Base-by-base conservation (phyloP, 2,888 invertebrate species). In the Leptinotarsa rubiginosa region DNA sequence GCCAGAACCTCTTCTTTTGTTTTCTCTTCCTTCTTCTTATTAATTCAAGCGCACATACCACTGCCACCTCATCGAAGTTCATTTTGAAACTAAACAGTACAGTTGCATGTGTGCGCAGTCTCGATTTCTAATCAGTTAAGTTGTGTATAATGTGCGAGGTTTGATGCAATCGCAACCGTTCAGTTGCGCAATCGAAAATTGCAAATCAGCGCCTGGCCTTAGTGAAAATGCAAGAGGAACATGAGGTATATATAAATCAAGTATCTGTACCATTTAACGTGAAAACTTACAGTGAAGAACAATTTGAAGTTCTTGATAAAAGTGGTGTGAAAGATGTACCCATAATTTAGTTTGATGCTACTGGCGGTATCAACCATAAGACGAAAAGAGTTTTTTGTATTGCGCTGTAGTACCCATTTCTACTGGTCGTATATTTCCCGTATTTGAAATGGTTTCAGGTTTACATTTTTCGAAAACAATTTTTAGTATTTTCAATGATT, bases 401-500 rank as follows among this genome's bases (percentile, higher is more conserved):
- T 22, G n/a, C n/a, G n/a, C n/a, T n/a, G 22, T 49, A 49, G 2
- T 49, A 15, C 49, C 49, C 1, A 49, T 49, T 49, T 49, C 49
- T 7, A 49, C 13, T 15, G 49, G 49, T 5, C 1, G 49, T 49
- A 49, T 49, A 49, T 49, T 49, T 49, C 49, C 49, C 49, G 3
- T 47, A 47, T 47, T 47, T 15, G 47, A 62, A 22, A 62, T 62
- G 47, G 18, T 64, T 31, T 47, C 52, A 18, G 31, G 47, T 12
- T 12, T 49, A 7, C 31, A 64, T 64, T 22, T n/a, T 31, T n/a
- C 64, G 3, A 64, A 64, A 1, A 52, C 31, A 13, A 52, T 67
- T 16, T 67, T 18, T 25, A 52, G 15, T 15, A 52, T 67, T 47
- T 67, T 18, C n/a, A 7, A 15, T n/a, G 22, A 67, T 67, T 67